A percentile compares a stretch with the other conserved stretches of the same genome.
Conservation (phyloP, 2,113 vertebrate species). For the Catharus minimus region DNA sequence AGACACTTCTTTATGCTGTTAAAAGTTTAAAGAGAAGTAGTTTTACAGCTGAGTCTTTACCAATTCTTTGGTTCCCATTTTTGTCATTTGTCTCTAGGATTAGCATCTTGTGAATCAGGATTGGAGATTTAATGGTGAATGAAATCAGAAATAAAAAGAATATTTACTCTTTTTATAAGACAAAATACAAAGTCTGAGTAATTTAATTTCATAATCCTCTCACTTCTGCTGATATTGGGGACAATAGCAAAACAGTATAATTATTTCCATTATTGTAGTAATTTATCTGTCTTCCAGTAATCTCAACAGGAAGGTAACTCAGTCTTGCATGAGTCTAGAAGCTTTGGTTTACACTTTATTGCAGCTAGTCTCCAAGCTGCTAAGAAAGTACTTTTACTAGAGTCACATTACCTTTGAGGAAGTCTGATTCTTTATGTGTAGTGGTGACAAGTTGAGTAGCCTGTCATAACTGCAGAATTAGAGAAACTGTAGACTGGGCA, state of each 20-base stretch:
- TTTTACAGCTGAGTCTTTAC: not conserved
- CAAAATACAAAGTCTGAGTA: not conserved
- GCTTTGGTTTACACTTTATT: not conserved
- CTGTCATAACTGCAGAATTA: not conserved
- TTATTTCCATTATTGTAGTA: not conserved
- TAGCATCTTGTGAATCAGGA: not conserved
- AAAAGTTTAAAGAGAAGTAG: not conserved
- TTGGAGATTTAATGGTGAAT: not conserved
- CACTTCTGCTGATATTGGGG: not conserved
- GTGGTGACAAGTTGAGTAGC: not conserved
- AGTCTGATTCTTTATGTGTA: not conserved
- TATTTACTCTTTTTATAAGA: not conserved
- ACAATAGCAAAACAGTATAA: not conserved
- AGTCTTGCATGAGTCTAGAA: not conserved
- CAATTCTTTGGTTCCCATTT: not conserved
- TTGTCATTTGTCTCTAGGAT: not conserved
- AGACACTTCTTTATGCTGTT: not conserved
- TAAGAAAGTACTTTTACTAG: not conserved
- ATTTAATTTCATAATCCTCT: not conserved
- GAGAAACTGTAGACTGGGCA: not conserved
- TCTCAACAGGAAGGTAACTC: not conserved
- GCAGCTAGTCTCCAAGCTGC: not conserved
- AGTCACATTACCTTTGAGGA: not conserved
- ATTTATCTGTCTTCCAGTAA: not conserved
- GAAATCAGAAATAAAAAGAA: not conserved